phyloP scores from a whole-genome alignment of 1,140 invertebrate genomes.

The Macrocentrus cingulum region DNA sequence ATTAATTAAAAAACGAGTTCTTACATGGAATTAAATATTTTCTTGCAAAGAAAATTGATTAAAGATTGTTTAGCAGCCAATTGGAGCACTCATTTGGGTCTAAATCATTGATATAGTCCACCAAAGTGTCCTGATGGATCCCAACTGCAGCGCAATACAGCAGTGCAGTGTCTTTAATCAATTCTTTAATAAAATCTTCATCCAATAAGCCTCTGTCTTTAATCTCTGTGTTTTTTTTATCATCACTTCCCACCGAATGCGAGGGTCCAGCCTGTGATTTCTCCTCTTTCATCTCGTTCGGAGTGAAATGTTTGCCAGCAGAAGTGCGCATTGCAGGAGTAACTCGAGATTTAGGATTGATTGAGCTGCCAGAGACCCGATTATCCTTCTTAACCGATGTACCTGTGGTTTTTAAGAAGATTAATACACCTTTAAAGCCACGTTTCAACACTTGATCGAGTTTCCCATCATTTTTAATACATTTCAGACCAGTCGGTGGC shows the following conservation, averaged over 20 bases:
- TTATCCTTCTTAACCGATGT: slow-evolving; percentile 8
- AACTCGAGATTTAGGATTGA: too few relatives aligned
- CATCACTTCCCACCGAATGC: too few relatives aligned
- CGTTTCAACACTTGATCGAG: slow-evolving; percentile 8
- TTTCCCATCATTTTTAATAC: slow-evolving; percentile 19
- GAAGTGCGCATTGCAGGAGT: too few relatives aligned
- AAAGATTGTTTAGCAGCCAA: slow-evolving; percentile 40
- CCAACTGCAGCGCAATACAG: slow-evolving; percentile 46
- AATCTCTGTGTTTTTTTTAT: neutral
- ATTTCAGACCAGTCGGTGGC: slow-evolving; percentile 3
- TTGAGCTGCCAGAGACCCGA: neutral
- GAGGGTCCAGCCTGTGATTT: too few relatives aligned
- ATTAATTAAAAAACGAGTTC: too few relatives aligned
- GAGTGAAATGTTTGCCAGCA: too few relatives aligned
- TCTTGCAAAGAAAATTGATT: neutral
- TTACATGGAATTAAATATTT: neutral
- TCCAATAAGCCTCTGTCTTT: slow-evolving; percentile 9
- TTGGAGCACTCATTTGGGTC: slow-evolving; percentile 38
- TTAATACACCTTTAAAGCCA: slow-evolving; percentile 14
- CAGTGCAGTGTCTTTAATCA: slow-evolving; percentile 43
- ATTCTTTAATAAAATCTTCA: slow-evolving; percentile 35
- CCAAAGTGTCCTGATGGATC: slow-evolving; percentile 43
- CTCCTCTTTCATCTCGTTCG: too few relatives aligned
- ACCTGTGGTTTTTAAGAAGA: slow-evolving; percentile 21
- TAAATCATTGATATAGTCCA: slow-evolving; percentile 43